Evolutionary conservation across 2,797 vertebrate species (phyloP).

Genomic region (Rhinophrynus dorsalis): DNA sequence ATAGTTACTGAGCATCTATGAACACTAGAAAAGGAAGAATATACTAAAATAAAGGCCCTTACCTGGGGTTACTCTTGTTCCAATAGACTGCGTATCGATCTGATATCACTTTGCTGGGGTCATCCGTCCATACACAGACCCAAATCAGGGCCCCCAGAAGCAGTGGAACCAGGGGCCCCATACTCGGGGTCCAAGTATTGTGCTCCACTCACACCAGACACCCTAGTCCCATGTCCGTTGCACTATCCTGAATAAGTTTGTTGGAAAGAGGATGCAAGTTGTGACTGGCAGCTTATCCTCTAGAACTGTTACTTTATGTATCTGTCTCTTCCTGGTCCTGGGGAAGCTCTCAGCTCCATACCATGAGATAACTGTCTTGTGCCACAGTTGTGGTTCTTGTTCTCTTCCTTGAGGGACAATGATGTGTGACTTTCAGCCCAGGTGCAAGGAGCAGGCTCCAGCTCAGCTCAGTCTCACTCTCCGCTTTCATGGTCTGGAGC

Average conservation of each 20-base stretch:
- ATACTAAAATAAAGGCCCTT: slow-evolving; percentile 40
- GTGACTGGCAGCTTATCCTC: not conserved
- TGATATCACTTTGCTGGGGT: slow-evolving; percentile 79
- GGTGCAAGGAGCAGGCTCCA: slow-evolving; percentile 33
- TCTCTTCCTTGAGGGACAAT: slow-evolving; percentile 25
- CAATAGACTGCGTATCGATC: slow-evolving; percentile 90
- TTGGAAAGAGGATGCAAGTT: not conserved
- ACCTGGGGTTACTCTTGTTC: slow-evolving; percentile 94
- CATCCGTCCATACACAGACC: slow-evolving; percentile 80
- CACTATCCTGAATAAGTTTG: slow-evolving; percentile 23
- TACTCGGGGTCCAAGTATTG: slow-evolving; percentile 17
- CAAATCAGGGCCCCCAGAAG: slow-evolving; percentile 76
- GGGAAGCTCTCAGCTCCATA: slow-evolving; percentile 39
- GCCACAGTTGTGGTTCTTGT: slow-evolving; percentile 7
- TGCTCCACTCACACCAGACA: slow-evolving; percentile 36
- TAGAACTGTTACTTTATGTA: slow-evolving; percentile 3
- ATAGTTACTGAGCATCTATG: no score
- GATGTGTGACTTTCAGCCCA: slow-evolving; percentile 11
- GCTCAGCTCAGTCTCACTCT: slow-evolving; percentile 31
- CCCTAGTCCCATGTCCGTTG: slow-evolving; percentile 33
- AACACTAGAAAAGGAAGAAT: no score
- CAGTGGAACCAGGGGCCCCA: slow-evolving; percentile 66
- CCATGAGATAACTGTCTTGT: slow-evolving; percentile 16
- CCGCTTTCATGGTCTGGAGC: slow-evolving; percentile 44
- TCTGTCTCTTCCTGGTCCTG: not conserved